These are phyloP conservation scores for Pyxicephalus adspersus DNA, from an alignment of 2,113 vertebrate genomes.

Conservation along the genomic window DNA sequence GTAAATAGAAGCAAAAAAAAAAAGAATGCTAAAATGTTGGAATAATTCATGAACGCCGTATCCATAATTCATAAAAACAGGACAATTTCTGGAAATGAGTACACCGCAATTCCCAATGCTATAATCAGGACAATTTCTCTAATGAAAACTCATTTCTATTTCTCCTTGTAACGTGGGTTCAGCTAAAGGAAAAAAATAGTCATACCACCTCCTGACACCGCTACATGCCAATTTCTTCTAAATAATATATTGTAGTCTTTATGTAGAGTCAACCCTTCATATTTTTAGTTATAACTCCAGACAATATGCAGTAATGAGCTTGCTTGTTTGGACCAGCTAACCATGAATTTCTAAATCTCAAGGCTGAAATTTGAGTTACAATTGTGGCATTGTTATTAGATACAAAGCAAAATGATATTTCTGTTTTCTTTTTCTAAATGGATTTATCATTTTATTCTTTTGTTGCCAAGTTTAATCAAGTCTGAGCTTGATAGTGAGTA, in stretches of 20 bases:
- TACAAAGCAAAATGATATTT: background rate
- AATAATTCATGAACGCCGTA: constrained; percentile 58
- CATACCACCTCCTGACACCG: background rate
- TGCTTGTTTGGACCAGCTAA: background rate
- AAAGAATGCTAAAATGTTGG: constrained; percentile 48
- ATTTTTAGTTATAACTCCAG: background rate
- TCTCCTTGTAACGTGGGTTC: background rate
- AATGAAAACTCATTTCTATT: constrained; percentile 2
- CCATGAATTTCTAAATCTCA: background rate
- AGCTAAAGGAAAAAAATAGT: background rate
- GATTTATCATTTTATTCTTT: constrained; percentile 5
- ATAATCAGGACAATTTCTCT: constrained; percentile 35
- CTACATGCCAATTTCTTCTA: constrained; percentile 18
- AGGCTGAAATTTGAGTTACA: background rate
- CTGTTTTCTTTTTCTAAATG: background rate
- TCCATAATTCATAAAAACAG: constrained; percentile 57
- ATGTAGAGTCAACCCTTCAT: background rate
- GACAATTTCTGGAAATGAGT: constrained; percentile 51
- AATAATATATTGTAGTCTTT: constrained; percentile 7
- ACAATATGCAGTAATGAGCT: constrained; percentile 21
- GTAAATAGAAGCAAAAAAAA: constrained; percentile 62
- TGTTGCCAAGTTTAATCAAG: background rate
- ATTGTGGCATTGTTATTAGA: background rate
- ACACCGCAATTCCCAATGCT: constrained; percentile 14
- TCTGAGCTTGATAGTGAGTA: background rate